These are phyloP conservation scores for Elegia similella DNA, from an alignment of 2,888 invertebrate genomes.

Conservation along the genomic window DNA sequence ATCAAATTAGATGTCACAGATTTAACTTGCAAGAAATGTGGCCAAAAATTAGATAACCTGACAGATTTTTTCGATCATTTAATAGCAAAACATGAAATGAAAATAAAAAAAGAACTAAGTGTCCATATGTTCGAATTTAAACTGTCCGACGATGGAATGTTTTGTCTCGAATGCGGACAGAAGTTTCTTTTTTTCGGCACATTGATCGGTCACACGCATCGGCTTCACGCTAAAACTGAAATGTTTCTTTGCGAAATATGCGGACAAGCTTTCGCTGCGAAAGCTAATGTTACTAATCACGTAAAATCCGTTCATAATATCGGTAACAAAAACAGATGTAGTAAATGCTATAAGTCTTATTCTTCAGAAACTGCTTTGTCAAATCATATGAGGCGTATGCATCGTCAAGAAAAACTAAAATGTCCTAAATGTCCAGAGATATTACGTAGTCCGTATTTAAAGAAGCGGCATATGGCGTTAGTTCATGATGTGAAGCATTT, in stretches of 20 bases:
- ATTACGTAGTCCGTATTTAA: conserved; percentile 50
- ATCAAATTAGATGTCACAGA: conserved; percentile 52
- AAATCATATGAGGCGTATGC: background rate
- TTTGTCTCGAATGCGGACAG: conserved; percentile 48
- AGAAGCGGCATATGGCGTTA: conserved; percentile 55
- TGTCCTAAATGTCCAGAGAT: conserved; percentile 60
- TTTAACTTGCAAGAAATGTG: conserved; percentile 45
- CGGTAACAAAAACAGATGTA: conserved; percentile 30
- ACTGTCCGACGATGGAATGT: conserved; percentile 45
- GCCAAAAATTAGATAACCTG: conserved; percentile 33
- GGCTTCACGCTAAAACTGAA: conserved; percentile 45
- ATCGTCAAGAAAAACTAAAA: conserved; percentile 28
- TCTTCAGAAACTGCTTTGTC: conserved; percentile 35
- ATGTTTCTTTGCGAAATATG: conserved; percentile 55
- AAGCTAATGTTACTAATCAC: conserved; percentile 50
- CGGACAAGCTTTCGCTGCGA: conserved; percentile 57
- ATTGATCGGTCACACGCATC: conserved; percentile 45
- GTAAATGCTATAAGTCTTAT: conserved; percentile 42
- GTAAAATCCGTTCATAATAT: conserved; percentile 45
- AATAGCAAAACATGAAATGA: conserved; percentile 33
- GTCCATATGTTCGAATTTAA: conserved; percentile 42
- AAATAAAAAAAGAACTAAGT: conserved; percentile 36
- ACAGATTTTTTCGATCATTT: conserved; percentile 43
- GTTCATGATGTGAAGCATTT: conserved; percentile 57
- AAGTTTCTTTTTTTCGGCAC: conserved; percentile 51